Conservation (phyloP, 2,797 vertebrate genomes). For the Rousettus madagascariensis region DNA sequence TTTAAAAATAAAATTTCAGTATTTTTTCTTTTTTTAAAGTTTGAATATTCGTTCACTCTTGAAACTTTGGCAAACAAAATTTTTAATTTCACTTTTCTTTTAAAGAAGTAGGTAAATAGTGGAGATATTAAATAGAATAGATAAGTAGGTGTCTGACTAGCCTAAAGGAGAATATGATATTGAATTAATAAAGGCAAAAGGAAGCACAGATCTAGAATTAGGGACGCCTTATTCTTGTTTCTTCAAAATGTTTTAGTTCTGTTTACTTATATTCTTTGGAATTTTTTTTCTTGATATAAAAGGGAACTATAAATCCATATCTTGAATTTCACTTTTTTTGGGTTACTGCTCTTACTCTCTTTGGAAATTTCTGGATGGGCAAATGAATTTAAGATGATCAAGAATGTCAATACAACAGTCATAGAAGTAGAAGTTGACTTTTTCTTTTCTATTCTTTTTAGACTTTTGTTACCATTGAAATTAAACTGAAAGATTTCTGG, state of each 20-base stretch:
- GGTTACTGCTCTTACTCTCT: constrained; percentile 10
- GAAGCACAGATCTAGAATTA: constrained; percentile 80
- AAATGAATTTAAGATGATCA: constrained; percentile 51
- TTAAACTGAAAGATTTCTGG: constrained; percentile 30
- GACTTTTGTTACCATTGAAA: constrained; percentile 29
- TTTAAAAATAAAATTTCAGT: constrained; percentile 32
- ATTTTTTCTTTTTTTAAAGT: background rate
- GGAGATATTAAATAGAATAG: constrained; percentile 45
- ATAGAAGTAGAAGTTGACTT: constrained; percentile 25
- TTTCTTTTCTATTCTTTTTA: constrained; percentile 65
- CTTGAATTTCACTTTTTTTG: background rate
- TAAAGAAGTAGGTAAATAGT: constrained; percentile 39
- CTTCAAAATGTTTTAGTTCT: constrained; percentile 74
- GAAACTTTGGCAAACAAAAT: constrained; percentile 26
- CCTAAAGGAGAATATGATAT: constrained; percentile 43
- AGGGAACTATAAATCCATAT: background rate
- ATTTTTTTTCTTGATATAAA: constrained; percentile 76
- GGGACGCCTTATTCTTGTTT: constrained; percentile 78
- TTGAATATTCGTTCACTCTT: constrained; percentile 27
- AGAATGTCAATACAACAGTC: constrained; percentile 39
- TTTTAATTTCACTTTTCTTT: constrained; percentile 45
- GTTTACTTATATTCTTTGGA: constrained; percentile 56
- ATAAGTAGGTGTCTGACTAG: constrained; percentile 10
- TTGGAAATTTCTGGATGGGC: constrained; percentile 4
- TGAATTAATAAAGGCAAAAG: constrained; percentile 41